phyloP scores from a whole-genome alignment of 64 coral and sea anemone genomes.

The Montipora capricornis region DNA sequence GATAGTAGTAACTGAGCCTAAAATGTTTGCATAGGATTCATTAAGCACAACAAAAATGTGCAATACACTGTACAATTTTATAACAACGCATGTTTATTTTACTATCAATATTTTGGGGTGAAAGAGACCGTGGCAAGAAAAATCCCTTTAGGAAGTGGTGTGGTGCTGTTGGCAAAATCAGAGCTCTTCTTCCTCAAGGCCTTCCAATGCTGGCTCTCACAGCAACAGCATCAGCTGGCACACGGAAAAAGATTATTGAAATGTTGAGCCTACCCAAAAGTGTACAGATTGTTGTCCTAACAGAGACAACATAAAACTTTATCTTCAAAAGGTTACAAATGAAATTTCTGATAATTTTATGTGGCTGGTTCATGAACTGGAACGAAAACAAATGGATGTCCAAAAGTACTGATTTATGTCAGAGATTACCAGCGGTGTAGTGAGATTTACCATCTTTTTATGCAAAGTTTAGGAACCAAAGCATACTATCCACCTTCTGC shows the following conservation, averaged over 20 bases:
- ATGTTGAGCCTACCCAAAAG: background rate
- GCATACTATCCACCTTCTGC: background rate
- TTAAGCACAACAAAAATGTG: background rate
- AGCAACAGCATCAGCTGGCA: constrained; percentile 10
- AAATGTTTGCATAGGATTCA: background rate
- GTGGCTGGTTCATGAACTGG: constrained; percentile 34
- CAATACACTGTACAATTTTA: background rate
- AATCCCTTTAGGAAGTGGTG: constrained; percentile 42
- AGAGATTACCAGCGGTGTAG: constrained; percentile 3
- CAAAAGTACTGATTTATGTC: constrained; percentile 32
- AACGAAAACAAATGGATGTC: constrained; percentile 24
- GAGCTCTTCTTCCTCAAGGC: constrained; percentile 9
- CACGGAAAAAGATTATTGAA: constrained; percentile 32
- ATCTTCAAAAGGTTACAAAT: constrained; percentile 32
- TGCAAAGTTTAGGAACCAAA: background rate
- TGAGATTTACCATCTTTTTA: constrained; percentile 28
- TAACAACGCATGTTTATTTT: background rate
- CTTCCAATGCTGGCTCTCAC: constrained; percentile 53
- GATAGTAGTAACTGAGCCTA: background rate
- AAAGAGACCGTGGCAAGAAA: background rate
- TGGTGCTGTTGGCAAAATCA: constrained; percentile 8
- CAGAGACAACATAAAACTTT: constrained; percentile 43
- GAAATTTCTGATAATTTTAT: constrained; percentile 43
- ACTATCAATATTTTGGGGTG: constrained; percentile 5
- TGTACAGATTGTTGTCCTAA: constrained; percentile 23